These are phyloP conservation scores for Elephas maximus DNA, from an alignment of 2,113 vertebrate genomes.

Conservation along the genomic window DNA sequence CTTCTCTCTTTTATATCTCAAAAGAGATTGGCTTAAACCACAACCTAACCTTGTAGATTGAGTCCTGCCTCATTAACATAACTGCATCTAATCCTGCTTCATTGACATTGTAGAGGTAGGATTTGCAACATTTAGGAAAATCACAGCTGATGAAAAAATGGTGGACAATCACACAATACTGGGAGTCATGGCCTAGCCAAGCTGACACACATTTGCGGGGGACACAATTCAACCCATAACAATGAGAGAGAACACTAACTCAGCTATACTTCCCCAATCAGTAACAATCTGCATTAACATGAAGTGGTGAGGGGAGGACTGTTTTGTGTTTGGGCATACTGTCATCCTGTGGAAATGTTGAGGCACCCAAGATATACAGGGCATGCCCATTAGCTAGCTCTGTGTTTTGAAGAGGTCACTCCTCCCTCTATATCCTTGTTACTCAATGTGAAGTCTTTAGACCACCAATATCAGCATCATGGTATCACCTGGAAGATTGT, in stretches of 20 bases:
- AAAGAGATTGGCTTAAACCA: too few relatives aligned
- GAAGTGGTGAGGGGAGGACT: background rate
- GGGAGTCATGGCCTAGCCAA: too few relatives aligned
- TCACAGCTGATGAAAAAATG: too few relatives aligned
- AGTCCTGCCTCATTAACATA: too few relatives aligned
- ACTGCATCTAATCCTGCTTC: too few relatives aligned
- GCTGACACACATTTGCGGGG: too few relatives aligned
- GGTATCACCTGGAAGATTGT: background rate
- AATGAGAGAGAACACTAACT: background rate
- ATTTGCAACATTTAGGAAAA: too few relatives aligned
- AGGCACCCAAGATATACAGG: background rate
- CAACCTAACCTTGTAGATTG: too few relatives aligned
- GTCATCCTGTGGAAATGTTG: background rate
- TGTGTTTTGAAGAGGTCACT: background rate
- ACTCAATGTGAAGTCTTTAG: slow-evolving; percentile 9
- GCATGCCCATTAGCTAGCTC: background rate
- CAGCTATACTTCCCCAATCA: background rate
- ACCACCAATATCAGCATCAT: background rate
- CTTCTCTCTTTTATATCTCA: too few relatives aligned
- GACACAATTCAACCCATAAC: too few relatives aligned
- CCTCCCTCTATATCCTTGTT: background rate
- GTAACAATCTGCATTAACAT: background rate
- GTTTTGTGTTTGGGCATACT: background rate
- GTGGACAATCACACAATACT: too few relatives aligned
- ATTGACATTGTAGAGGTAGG: too few relatives aligned